Evolutionary conservation across 2,888 invertebrate species (phyloP), one percentile per base, ranked within the genome.

Genomic region (Xestobium rufovillosum): DNA sequence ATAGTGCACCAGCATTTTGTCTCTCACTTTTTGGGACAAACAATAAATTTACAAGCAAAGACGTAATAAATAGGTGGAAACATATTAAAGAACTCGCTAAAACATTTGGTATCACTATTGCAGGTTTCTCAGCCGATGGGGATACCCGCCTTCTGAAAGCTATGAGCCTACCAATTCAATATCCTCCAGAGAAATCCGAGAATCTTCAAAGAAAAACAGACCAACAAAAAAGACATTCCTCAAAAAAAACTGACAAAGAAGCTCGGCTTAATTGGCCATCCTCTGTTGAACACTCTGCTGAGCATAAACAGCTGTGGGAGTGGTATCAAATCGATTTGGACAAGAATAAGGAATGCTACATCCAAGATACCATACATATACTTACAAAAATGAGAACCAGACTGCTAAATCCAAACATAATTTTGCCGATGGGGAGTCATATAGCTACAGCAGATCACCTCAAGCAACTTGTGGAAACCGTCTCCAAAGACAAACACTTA

Each of bases 21-120:
- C 26, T 46, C n/a, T n/a, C 19, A 6, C 14, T 51, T 3, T 51
- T 39, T 41, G 44, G 45, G 8, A 49, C 47, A 6, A 27, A 48
- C 26, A 51, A 49, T 36, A 38, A 28, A 28, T 51, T 49, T 39
- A 44, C 31, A n/a, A 4, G 11, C 25, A 11, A 41, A n/a, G 48
- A 49, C 32, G 47, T 45, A 4, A 25, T 12, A 16, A n/a, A 23
- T 12, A 27, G 48, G 26, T 48, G 47, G 46, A 29, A 42, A 26
- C 8, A 25, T 9, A 42, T 46, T 15, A 41, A 26, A 19, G 14
- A 33, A 31, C 14, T 28, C 8, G 38, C 39, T 11, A 11, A 32
- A 17, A 35, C 38, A 26, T 23, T 33, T 16, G 36, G 36, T 12
- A 43, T 43, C 11, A 17, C 8, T 4, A 28, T 43, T 9, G 10